These are phyloP conservation scores for Prinia subflava DNA, from an alignment of 2,113 vertebrate genomes.

Conservation along the genomic window DNA sequence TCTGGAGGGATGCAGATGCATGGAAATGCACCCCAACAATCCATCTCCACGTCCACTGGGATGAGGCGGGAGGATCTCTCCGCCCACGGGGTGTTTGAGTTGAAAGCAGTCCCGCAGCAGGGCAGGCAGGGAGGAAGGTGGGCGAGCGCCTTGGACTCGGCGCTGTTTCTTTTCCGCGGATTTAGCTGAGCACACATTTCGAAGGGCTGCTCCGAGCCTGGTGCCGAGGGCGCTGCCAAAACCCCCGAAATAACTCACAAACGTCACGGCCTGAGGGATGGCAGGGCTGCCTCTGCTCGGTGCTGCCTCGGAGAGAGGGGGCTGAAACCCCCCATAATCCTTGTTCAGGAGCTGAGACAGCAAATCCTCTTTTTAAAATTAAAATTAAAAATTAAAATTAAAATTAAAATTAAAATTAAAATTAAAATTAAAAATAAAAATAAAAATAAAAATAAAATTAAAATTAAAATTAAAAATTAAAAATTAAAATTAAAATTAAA, in stretches of 20 bases:
- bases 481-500: no score
- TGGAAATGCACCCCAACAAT: slow-evolving; percentile 19
- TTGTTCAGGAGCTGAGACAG: not conserved
- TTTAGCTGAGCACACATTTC: slow-evolving; percentile 67
- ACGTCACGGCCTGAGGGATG: slow-evolving; percentile 38
- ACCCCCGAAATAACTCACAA: slow-evolving; percentile 47
- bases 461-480: no score
- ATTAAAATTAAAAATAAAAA: no score
- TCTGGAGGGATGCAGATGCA: slow-evolving; percentile 32
- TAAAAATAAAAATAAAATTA: no score
- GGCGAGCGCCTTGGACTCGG: slow-evolving; percentile 57
- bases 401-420: no score
- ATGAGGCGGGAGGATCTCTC: slow-evolving; percentile 37
- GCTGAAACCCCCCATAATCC: not conserved
- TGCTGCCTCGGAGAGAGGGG: not conserved
- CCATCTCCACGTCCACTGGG: slow-evolving; percentile 26
- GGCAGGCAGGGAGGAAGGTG: slow-evolving; percentile 68
- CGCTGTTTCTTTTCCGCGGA: slow-evolving; percentile 39
- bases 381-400: no score
- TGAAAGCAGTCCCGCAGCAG: slow-evolving; percentile 62
- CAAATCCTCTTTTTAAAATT: not conserved
- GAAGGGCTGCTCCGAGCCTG: slow-evolving; percentile 38
- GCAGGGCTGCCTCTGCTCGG: slow-evolving; percentile 26
- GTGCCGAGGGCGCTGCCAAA: slow-evolving; percentile 43
- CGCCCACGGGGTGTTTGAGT: slow-evolving; percentile 67